Evolutionary conservation across 1,140 invertebrate species (phyloP).

Genomic region (Platyura marginata): DNA sequence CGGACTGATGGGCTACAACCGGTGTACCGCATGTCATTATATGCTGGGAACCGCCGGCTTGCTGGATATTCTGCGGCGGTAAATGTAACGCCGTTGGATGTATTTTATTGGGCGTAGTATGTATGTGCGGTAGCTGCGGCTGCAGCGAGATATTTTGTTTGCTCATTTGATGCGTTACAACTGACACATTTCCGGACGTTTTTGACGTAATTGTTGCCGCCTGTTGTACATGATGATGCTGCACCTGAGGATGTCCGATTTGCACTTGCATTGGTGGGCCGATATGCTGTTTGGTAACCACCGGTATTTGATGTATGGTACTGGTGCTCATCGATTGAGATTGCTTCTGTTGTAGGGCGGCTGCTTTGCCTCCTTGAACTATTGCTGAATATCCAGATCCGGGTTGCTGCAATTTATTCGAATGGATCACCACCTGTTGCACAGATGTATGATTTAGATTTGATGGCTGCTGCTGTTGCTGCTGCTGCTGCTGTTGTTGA

Average conservation of each 20-base stretch:
- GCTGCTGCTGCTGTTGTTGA: constrained; percentile 9
- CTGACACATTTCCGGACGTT: no score
- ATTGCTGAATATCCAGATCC: no score
- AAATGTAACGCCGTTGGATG: no score
- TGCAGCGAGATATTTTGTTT: not conserved
- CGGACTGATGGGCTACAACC: constrained; percentile 10
- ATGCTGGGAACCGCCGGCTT: not conserved
- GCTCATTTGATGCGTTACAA: not conserved
- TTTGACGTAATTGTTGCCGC: no score
- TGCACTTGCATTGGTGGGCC: constrained; percentile 3
- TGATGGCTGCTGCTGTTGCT: constrained; percentile 7
- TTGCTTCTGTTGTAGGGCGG: no score
- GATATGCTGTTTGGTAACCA: not conserved
- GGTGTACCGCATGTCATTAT: constrained; percentile 7
- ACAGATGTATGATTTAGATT: no score
- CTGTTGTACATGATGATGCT: no score
- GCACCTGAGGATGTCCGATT: constrained; percentile 6
- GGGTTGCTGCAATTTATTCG: no score
- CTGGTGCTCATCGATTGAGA: no score
- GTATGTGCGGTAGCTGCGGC: not conserved
- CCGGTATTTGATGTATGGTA: not conserved
- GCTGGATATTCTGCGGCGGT: not conserved
- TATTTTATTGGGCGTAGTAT: not conserved
- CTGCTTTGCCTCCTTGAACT: no score
- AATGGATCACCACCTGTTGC: no score